Evolutionary conservation across 2,113 vertebrate species (phyloP).

Genomic region (Zosterops lateralis): DNA sequence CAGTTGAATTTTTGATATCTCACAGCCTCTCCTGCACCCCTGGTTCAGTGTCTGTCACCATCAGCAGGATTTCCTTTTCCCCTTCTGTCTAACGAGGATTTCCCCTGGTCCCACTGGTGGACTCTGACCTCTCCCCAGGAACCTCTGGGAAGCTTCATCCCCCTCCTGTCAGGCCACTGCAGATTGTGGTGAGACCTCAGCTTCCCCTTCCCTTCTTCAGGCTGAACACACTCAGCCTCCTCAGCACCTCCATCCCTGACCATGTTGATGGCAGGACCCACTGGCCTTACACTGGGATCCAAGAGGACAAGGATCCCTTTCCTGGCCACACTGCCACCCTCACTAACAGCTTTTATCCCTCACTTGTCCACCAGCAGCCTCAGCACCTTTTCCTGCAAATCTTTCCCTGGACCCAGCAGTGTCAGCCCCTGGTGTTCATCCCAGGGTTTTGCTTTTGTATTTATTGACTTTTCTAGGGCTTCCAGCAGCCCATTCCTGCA

Average conservation of each 20-base stretch:
- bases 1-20: not conserved
- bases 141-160: not conserved
- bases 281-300: not conserved
- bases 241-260: not conserved
- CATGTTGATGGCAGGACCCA: not conserved
- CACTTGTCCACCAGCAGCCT: not conserved
- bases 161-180: not conserved
- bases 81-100: not conserved
- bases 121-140: accelerated
- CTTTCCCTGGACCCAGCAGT: too few relatives aligned
- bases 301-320: not conserved
- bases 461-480: not conserved
- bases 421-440: not conserved
- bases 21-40: not conserved
- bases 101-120: not conserved
- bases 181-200: accelerated
- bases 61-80: too few relatives aligned
- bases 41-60: not conserved
- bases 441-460: not conserved
- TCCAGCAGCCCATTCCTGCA: not conserved
- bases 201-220: not conserved
- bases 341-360: not conserved
- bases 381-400: not conserved
- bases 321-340: not conserved
- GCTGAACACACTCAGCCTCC: not conserved